Base-by-base conservation (phyloP, 2,888 invertebrate genomes). In the Amiota mariae region DNA sequence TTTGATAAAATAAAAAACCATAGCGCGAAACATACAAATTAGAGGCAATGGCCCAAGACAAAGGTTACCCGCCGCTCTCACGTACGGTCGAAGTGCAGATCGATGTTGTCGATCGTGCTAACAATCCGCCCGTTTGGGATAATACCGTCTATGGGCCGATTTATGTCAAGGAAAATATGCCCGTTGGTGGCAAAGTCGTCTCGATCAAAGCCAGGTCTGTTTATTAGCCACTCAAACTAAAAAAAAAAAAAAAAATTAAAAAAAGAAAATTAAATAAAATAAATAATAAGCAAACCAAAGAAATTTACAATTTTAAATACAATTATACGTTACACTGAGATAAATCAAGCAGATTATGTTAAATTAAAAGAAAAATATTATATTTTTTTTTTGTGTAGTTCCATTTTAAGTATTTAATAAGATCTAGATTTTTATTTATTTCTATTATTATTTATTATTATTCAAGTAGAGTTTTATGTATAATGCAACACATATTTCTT, bases 191-290 rank as follows among this genome's bases (percentile, higher is more conserved):
- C 92, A 97, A 95, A 94, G 97, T 98, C 93, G 95, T 97, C 92
- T 97, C 97, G 92, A 95, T 97, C 92, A 97, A 97, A 95, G 98
- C 98, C 95, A 97, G 97, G 97, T 97, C 96, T 95, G 96, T 95
- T 67, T 36, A 63, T 46, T 63, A 63, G 63, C 13, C 46, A 63
- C 12, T 54, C 6, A 54, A 12, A 54, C n/a, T 54, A 2, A 8
- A 54, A 54, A 63, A 8, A 12, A 78, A 77, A 79, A 78, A 63
- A 74, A 80, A 79, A 49, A 20, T 70, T 8, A 36, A 64, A 63
- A 61, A 15, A 48, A 49, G 18, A 51, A 54, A 64, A 63, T 8
- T 13, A 48, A n/a, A 36, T n/a, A 57, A 71, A 67, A 48, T 51
- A 51, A 51, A 51, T 8, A 51, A n/a, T 51, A 51, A 51, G 12